phyloP scores from a whole-genome alignment of 2,113 vertebrate genomes.

The Fukomys damarensis region DNA sequence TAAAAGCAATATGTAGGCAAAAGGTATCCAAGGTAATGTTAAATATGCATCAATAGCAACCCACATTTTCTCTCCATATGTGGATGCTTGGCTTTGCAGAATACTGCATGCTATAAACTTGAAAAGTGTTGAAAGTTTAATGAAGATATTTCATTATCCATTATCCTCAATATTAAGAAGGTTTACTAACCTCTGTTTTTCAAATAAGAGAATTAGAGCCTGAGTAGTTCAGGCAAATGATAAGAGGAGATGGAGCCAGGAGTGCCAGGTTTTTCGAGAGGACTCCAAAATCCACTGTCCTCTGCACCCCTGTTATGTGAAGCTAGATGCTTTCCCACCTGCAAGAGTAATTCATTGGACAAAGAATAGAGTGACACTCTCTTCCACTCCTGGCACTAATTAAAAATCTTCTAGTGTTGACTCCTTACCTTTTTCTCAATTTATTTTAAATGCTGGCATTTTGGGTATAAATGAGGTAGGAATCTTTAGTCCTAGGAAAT shows the following conservation, averaged over 20 bases:
- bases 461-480: background rate
- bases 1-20: background rate
- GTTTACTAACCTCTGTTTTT: background rate
- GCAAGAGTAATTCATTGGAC: background rate
- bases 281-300: background rate
- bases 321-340: background rate
- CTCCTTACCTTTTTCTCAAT: background rate
- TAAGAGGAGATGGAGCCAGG: background rate
- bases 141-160: background rate
- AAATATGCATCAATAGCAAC: background rate
- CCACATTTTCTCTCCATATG: background rate
- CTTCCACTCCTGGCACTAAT: background rate
- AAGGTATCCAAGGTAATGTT: background rate
- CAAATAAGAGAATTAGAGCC: background rate
- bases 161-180: background rate
- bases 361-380: background rate
- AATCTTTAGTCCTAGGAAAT: background rate
- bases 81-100: background rate
- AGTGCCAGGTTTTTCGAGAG: background rate
- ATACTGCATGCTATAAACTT: background rate
- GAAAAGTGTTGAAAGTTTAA: background rate
- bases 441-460: background rate
- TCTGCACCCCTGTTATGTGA: background rate
- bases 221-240: background rate
- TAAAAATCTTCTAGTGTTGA: background rate